Percentiles rank a stretch among this genome's conserved stretches.
Conservation (phyloP, 2,888 invertebrate genomes). For the Nomada ferruginata region DNA sequence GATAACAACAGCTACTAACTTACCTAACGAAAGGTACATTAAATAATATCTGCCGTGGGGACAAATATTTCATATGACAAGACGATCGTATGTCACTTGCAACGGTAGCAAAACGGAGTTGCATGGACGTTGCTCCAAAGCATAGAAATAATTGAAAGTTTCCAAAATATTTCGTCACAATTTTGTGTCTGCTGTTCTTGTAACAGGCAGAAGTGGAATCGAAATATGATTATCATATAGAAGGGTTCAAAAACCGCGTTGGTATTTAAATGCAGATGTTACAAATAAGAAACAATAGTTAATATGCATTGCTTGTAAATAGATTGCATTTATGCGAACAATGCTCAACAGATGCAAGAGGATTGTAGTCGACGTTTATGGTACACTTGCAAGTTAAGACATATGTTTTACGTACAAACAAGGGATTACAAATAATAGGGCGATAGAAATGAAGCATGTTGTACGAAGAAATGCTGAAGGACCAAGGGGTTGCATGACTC, state of each 20-base stretch:
- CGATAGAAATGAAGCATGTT: conserved; percentile 8
- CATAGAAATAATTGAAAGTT: neutral
- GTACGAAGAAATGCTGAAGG: conserved; percentile 20
- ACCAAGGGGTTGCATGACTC: conserved; percentile 34
- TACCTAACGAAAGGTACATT: neutral
- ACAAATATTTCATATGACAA: conserved; percentile 12
- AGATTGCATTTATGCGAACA: neutral
- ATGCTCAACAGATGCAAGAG: neutral
- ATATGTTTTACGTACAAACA: conserved; percentile 2
- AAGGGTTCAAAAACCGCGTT: no score
- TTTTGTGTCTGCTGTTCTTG: no score
- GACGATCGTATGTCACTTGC: no score
- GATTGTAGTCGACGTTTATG: neutral
- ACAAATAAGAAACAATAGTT: no score
- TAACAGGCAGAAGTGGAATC: no score
- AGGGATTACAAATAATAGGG: conserved; percentile 10
- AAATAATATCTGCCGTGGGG: neutral
- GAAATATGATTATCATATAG: no score
- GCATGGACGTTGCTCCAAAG: neutral
- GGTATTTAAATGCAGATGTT: no score
- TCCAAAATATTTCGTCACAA: neutral
- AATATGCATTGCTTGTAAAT: neutral
- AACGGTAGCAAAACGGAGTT: no score
- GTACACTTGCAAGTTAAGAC: neutral
- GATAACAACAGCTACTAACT: conserved; percentile 14